phyloP scores from a whole-genome alignment of 2,888 invertebrate species.

The Keiferia lycopersicella region DNA sequence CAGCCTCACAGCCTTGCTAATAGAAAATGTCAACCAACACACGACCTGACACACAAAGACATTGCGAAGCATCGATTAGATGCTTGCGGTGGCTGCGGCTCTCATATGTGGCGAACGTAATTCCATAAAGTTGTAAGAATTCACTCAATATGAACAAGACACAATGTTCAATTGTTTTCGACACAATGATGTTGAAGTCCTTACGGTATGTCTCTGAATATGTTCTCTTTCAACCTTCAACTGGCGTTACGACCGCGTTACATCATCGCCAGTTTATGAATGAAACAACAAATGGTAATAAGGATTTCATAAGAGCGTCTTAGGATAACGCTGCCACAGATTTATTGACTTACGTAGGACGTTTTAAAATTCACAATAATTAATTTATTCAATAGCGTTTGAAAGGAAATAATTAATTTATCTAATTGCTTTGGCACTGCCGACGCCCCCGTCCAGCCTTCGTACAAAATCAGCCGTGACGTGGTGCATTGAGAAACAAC shows the following conservation, averaged over 20 bases:
- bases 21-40: conserved; percentile 60
- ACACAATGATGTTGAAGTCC: not conserved
- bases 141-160: not conserved
- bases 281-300: conserved; percentile 9
- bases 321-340: conserved; percentile 11
- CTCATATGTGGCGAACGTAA: not conserved
- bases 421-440: conserved; percentile 67
- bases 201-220: not conserved
- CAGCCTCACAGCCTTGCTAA: conserved; percentile 63
- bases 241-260: not conserved
- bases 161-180: not conserved
- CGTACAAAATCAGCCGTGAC: conserved; percentile 73
- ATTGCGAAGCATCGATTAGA: conserved; percentile 34
- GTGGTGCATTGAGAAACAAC: conserved; percentile 62
- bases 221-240: not conserved
- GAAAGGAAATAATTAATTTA: conserved; percentile 78
- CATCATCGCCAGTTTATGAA: conserved; percentile 11
- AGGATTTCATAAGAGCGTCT: conserved; percentile 6
- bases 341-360: conserved; percentile 24
- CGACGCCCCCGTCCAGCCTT: conserved; percentile 75
- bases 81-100: conserved; percentile 25
- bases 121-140: not conserved
- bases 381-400: conserved; percentile 61
- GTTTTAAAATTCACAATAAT: conserved; percentile 34
- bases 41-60: conserved; percentile 42